Percentiles rank a stretch among this genome's conserved stretches.
phyloP scores from a whole-genome alignment of 2,797 vertebrate species.

The Garrulus glandarius region DNA sequence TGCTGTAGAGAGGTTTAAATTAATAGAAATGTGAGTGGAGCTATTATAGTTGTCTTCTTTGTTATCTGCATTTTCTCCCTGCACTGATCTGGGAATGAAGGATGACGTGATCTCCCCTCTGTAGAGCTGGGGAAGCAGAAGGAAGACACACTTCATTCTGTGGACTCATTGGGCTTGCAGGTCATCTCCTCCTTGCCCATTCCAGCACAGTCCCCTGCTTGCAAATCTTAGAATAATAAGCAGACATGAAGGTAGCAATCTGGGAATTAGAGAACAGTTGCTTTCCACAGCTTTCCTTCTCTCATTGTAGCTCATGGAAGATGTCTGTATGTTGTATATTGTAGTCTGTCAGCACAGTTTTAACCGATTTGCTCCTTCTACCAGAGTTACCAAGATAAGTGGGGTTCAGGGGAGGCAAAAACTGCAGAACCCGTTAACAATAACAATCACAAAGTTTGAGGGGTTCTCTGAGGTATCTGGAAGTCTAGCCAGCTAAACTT shows the following conservation, averaged over 20 bases:
- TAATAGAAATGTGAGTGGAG: constrained; percentile 7
- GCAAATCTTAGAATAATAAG: neutral
- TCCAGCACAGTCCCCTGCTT: neutral
- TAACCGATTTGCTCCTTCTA: neutral
- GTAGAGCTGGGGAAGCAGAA: fast-evolving
- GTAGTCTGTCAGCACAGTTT: neutral
- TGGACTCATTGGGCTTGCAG: fast-evolving
- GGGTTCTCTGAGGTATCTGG: neutral
- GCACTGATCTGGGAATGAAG: neutral
- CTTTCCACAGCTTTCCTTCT: neutral
- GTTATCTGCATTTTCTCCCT: neutral
- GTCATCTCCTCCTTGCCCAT: neutral
- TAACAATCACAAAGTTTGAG: neutral
- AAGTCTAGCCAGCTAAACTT: neutral
- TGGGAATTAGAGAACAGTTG: neutral
- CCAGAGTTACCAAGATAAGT: neutral
- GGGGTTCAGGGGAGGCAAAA: neutral
- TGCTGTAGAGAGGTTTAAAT: neutral
- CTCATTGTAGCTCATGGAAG: neutral
- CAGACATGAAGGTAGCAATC: neutral
- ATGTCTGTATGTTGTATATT: neutral
- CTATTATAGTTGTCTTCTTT: neutral
- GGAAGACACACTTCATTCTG: fast-evolving
- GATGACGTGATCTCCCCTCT: neutral
- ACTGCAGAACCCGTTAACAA: neutral